Conservation (phyloP, 64 coral and sea anemone genomes). For the Stylophora pistillata region DNA sequence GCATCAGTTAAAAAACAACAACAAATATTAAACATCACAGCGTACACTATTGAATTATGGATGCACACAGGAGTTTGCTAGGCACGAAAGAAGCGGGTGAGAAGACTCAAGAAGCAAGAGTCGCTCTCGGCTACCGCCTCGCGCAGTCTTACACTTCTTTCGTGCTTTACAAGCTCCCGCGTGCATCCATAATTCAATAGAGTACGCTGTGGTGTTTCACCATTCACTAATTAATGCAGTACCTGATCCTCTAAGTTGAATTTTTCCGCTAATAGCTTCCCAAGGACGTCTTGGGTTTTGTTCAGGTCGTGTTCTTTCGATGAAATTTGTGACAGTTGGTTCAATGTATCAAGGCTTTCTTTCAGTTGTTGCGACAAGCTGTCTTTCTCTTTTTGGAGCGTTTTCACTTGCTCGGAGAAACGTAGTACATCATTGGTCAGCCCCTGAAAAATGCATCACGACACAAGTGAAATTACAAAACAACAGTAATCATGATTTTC, state of each 20-base stretch:
- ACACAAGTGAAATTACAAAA: not conserved
- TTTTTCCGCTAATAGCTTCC: slow-evolving; percentile 72
- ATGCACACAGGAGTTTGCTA: too few species aligned
- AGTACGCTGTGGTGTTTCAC: too few species aligned
- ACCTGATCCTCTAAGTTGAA: slow-evolving; percentile 78
- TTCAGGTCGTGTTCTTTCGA: not conserved
- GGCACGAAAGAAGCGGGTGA: too few species aligned
- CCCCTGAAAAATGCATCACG: not conserved
- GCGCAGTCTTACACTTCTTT: too few species aligned
- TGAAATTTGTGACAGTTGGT: slow-evolving; percentile 51
- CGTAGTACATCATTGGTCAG: not conserved
- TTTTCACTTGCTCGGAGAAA: slow-evolving; percentile 42
- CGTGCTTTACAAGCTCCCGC: too few species aligned
- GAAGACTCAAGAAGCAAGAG: too few species aligned
- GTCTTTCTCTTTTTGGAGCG: slow-evolving; percentile 69
- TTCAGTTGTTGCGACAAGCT: slow-evolving; percentile 59
- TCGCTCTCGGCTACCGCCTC: too few species aligned
- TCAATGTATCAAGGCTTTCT: slow-evolving; percentile 44
- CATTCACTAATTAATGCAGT: not conserved
- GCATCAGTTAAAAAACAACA: too few species aligned
- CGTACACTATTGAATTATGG: too few species aligned
- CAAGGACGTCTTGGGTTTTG: slow-evolving; percentile 5
- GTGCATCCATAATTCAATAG: too few species aligned
- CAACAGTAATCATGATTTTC: not conserved
- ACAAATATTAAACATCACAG: too few species aligned